Base-by-base conservation (phyloP, 2,888 invertebrate genomes). In the Calameuta filiformis region DNA sequence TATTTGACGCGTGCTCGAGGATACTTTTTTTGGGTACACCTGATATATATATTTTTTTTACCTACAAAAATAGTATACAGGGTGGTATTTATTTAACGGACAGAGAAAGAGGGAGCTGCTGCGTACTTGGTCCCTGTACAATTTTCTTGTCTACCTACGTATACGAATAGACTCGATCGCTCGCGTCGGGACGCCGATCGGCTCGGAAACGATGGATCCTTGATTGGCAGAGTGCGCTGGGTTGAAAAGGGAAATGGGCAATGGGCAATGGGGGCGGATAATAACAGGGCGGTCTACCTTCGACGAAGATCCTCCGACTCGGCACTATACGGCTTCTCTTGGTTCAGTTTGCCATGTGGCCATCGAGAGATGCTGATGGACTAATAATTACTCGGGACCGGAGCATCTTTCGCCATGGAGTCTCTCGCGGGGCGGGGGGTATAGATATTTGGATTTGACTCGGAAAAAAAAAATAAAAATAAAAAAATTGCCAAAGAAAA, bases 211-310 rank as follows among this genome's bases (percentile, higher is more conserved):
- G 90, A 90, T 89, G 89, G 88, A 91, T 90, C 87, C 85, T 86
- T 89, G 90, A 91, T 90, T 90, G 90, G 90, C 90, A 89, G 87
- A 87, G 56, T 85, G 84, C 77, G 83, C 31, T 82, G 80, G 88
- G 90, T 89, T 88, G 88, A 90, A 89, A 89, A 90, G 89, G 89
- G 88, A 90, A 91, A 91, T 90, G 86, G 89, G 85, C 85, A 73
- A 81, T 80, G 85, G 85, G 85, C 82, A 83, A 89, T 85, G 91
- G 87, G 90, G 91, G 90, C 88, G 90, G 89, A 90, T 91, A 91
- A 91, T 91, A 89, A 91, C 90, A 91, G 90, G 90, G 91, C 91
- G 90, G 90, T 81, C 82, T 68, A 23, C 79, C 79, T 56, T 83
- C 77, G 79, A 84, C 84, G 84, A 87, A 87, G 86, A 88, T 87